These are phyloP conservation scores for Hydrolagus affinis DNA, from an alignment of 2,113 vertebrate genomes.

Conservation along the genomic window DNA sequence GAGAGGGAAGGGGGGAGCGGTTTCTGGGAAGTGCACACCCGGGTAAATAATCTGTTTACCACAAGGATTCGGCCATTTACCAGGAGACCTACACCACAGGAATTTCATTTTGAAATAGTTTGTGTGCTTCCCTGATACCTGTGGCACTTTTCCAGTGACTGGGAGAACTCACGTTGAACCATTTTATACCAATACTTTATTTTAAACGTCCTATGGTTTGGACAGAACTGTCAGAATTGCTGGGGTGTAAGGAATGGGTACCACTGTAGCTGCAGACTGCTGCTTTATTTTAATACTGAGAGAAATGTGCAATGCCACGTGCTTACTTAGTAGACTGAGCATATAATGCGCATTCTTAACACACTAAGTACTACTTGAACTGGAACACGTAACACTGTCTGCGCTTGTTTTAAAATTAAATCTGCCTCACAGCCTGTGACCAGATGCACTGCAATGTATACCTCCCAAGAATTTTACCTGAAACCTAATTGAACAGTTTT, in stretches of 20 bases:
- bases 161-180: not conserved
- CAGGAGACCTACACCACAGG: slow-evolving; percentile 2
- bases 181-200: not conserved
- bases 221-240: not conserved
- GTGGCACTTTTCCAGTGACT: not conserved
- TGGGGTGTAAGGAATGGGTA: not conserved
- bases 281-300: too few species aligned
- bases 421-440: not conserved
- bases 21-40: too few species aligned
- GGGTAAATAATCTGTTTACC: not conserved
- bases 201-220: not conserved
- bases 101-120: not conserved
- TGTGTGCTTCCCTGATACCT: not conserved
- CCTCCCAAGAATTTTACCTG: not conserved
- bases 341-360: not conserved
- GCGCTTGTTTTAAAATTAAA: not conserved
- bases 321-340: not conserved
- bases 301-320: not conserved
- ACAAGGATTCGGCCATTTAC: not conserved
- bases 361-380: not conserved
- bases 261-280: not conserved
- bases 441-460: not conserved
- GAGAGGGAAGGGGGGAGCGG: too few species aligned
- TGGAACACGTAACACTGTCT: not conserved
- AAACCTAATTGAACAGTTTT: not conserved